These are phyloP conservation scores for Brachionus rubens DNA, from an alignment of 1,140 invertebrate genomes.

Conservation along the genomic window DNA sequence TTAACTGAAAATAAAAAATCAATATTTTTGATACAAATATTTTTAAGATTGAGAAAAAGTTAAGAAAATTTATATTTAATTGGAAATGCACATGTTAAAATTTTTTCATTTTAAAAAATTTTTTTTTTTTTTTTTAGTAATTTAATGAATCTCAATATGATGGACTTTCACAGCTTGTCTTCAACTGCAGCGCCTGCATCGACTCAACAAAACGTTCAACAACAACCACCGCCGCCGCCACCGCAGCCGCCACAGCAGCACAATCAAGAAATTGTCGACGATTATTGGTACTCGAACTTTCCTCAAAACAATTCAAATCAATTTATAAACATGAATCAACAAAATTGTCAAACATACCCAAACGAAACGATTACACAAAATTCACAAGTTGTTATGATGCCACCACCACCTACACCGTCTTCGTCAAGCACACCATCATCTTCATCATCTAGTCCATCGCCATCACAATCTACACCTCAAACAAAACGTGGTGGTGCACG, in stretches of 20 bases:
- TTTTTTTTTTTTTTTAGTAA: neutral
- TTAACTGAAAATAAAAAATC: too few species aligned
- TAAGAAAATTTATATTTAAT: neutral
- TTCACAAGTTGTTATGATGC: slow-evolving; percentile 29
- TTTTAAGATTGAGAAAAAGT: too few species aligned
- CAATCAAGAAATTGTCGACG: neutral
- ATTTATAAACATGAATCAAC: neutral
- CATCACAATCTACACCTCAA: neutral
- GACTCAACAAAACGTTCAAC: neutral
- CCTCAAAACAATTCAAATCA: neutral
- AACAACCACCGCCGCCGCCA: neutral
- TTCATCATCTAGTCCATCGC: slow-evolving; percentile 12
- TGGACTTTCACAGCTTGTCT: slow-evolving; percentile 6
- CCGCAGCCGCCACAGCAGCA: neutral
- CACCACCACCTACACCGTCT: slow-evolving; percentile 15
- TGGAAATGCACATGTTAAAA: too few species aligned
- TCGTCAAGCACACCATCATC: slow-evolving; percentile 25
- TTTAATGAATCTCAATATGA: slow-evolving; percentile 25
- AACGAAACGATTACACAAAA: neutral
- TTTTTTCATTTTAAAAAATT: too few species aligned
- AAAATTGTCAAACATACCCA: neutral
- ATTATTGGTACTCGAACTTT: neutral
- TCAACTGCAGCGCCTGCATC: neutral
- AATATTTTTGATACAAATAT: too few species aligned
- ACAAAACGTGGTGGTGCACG: slow-evolving; percentile 9